These are phyloP conservation scores for Aplidium turbinatum DNA, from an alignment of 23 tunicate species.

Conservation along the genomic window DNA sequence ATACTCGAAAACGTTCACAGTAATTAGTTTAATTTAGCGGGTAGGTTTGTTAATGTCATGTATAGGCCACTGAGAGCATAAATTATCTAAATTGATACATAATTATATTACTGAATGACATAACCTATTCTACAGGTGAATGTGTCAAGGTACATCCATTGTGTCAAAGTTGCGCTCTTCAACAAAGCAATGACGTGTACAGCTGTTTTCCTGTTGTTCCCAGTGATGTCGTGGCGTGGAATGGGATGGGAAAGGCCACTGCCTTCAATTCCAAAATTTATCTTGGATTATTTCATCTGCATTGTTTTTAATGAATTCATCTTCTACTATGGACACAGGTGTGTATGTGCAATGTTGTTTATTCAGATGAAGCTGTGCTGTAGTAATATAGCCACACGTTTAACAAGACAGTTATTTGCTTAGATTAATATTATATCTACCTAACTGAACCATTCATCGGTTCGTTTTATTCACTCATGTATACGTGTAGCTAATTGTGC, in stretches of 20 bases:
- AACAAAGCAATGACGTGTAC: slow-evolving; percentile 35
- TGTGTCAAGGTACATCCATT: slow-evolving; percentile 11
- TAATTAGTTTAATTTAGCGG: no score
- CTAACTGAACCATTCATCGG: no score
- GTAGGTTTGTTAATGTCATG: no score
- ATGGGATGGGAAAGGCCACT: slow-evolving; percentile 40
- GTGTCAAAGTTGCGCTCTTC: slow-evolving; percentile 30
- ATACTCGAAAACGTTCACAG: no score
- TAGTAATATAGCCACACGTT: no score
- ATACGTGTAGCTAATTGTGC: no score
- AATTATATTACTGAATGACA: no score
- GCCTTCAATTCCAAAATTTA: slow-evolving; percentile 40
- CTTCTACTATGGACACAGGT: slow-evolving; percentile 79
- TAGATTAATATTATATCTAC: neutral
- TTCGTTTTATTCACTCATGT: no score
- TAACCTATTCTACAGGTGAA: slow-evolving; percentile 13
- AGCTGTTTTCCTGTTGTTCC: slow-evolving; percentile 34
- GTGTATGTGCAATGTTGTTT: neutral
- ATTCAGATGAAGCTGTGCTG: no score
- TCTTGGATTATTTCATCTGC: slow-evolving; percentile 25
- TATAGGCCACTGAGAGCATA: no score
- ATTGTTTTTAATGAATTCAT: slow-evolving; percentile 47
- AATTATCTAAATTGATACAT: no score
- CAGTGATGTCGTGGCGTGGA: slow-evolving; percentile 39
- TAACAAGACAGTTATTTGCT: neutral